A percentile compares a stretch with the other conserved stretches of the same genome.
Conservation (phyloP, 2,888 invertebrate genomes). For the Spodoptera picta region DNA sequence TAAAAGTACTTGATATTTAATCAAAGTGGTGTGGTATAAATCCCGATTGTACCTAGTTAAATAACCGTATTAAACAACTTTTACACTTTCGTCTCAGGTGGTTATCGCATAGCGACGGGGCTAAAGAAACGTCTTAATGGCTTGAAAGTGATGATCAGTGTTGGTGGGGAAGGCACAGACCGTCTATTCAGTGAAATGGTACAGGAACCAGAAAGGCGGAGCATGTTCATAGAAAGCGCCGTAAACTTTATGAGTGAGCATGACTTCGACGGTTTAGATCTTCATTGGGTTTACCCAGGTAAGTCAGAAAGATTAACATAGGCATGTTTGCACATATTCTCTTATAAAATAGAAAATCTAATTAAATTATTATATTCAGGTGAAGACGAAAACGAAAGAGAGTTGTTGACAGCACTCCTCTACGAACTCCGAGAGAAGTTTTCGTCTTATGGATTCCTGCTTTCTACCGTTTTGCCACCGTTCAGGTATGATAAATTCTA, state of each 20-base stretch:
- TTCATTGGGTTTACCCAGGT: constrained; percentile 94
- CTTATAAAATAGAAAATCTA: not conserved
- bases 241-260: constrained; percentile 90
- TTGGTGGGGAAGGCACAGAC: constrained; percentile 91
- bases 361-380: constrained; percentile 62
- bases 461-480: constrained; percentile 89
- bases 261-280: constrained; percentile 94
- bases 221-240: constrained; percentile 90
- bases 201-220: constrained; percentile 84
- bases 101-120: constrained; percentile 91
- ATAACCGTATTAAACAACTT: too few relatives aligned
- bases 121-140: constrained; percentile 91
- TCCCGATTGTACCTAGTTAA: too few relatives aligned
- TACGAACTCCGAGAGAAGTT: constrained; percentile 90
- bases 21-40: too few relatives aligned
- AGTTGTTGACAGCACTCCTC: constrained; percentile 86
- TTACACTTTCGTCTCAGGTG: constrained; percentile 82
- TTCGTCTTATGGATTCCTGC: constrained; percentile 85
- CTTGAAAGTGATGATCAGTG: constrained; percentile 91
- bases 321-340: not conserved
- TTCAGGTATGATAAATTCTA: constrained; percentile 76
- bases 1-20: too few relatives aligned
- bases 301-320: constrained; percentile 15
- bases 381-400: constrained; percentile 87
- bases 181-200: constrained; percentile 90